Conservation (phyloP, 2,888 invertebrate genomes). For the Ochropacha duplaris region DNA sequence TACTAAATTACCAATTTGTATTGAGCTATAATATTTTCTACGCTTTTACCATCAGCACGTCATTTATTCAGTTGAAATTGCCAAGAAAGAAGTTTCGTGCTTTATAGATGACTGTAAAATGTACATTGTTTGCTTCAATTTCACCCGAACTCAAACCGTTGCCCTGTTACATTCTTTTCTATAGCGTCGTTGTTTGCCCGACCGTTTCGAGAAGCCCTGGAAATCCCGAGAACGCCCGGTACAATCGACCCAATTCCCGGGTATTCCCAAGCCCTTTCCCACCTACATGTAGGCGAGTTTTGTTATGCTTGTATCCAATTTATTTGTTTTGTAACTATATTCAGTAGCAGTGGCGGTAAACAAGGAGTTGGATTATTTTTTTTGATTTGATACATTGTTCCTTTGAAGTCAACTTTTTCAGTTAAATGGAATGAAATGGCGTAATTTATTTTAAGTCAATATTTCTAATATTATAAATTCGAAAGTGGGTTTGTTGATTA, state of each 20-base stretch:
- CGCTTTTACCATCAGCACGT: too few relatives aligned
- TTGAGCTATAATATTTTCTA: too few relatives aligned
- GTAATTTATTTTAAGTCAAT: too few relatives aligned
- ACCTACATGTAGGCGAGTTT: not conserved
- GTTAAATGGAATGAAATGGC: too few relatives aligned
- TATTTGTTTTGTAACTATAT: not conserved
- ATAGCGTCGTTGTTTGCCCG: not conserved
- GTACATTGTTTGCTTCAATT: not conserved
- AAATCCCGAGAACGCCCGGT: not conserved
- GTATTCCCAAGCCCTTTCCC: not conserved
- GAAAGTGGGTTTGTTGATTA: too few relatives aligned
- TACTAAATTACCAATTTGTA: too few relatives aligned
- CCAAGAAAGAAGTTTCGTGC: not conserved
- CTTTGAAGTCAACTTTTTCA: not conserved
- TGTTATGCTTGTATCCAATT: not conserved
- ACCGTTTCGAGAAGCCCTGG: not conserved
- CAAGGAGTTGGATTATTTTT: not conserved
- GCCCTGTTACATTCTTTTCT: too few relatives aligned
- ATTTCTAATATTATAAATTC: too few relatives aligned
- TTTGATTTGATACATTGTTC: not conserved
- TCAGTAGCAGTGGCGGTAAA: not conserved
- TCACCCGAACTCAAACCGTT: not conserved
- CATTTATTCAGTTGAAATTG: too few relatives aligned
- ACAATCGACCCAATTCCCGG: not conserved
- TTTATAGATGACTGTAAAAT: not conserved